Evolutionary conservation across 2,113 vertebrate genomes (phyloP).

Genomic region (Xiphophorus hellerii): DNA sequence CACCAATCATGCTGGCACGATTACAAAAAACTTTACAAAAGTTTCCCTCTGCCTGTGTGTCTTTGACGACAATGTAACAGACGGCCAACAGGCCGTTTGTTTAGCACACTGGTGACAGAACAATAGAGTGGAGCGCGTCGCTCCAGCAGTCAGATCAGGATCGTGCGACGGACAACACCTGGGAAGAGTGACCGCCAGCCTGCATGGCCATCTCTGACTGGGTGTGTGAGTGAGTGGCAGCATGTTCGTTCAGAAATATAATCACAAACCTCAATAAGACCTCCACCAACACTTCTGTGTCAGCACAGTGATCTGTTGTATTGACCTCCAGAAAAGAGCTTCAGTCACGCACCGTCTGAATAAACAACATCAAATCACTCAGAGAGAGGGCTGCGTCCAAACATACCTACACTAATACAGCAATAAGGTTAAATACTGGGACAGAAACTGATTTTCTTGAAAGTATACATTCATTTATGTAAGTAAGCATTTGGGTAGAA

Average conservation of each 20-base stretch:
- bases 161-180: slow-evolving; percentile 32
- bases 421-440: neutral
- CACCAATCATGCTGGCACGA: slow-evolving; percentile 29
- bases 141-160: slow-evolving; percentile 35
- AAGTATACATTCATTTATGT: neutral
- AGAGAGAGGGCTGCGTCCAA: neutral
- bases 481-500: neutral
- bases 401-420: too few relatives aligned
- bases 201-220: neutral
- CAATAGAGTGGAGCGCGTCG: slow-evolving; percentile 47
- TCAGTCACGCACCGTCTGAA: neutral
- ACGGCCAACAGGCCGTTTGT: slow-evolving; percentile 43
- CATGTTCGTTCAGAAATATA: slow-evolving; percentile 14
- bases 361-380: slow-evolving; percentile 9
- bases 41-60: slow-evolving; percentile 17
- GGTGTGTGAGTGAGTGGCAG: neutral
- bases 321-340: slow-evolving; percentile 8
- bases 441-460: neutral
- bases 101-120: slow-evolving; percentile 52
- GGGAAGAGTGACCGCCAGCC: neutral
- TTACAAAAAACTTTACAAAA: slow-evolving; percentile 36
- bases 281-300: slow-evolving; percentile 36
- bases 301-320: slow-evolving; percentile 19
- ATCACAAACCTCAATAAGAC: slow-evolving; percentile 21
- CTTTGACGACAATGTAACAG: slow-evolving; percentile 27